These are phyloP conservation scores for Triops longicaudatus DNA, from an alignment of 1,140 invertebrate species.

Conservation along the genomic window DNA sequence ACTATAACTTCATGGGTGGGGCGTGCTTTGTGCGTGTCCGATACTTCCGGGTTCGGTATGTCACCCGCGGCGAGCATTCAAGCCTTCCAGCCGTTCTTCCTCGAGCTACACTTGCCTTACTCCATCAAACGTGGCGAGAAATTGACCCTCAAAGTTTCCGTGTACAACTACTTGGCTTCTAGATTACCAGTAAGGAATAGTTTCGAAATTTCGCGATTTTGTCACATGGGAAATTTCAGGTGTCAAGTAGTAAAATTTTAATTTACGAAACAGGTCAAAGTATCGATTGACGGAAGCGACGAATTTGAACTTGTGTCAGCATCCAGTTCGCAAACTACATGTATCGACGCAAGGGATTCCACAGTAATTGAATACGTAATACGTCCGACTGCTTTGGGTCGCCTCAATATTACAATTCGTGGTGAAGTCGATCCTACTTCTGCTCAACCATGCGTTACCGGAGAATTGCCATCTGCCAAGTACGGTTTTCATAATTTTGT, in stretches of 20 bases:
- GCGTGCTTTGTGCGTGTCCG: slow-evolving; percentile 57
- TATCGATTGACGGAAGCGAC: not conserved
- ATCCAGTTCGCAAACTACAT: slow-evolving; percentile 30
- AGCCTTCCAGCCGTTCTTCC: slow-evolving; percentile 62
- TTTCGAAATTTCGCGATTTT: not conserved
- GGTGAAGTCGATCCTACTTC: slow-evolving; percentile 45
- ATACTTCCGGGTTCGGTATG: slow-evolving; percentile 53
- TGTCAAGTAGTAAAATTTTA: not conserved
- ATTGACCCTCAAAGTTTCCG: slow-evolving; percentile 47
- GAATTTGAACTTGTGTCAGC: not conserved
- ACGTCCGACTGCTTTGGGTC: slow-evolving; percentile 44
- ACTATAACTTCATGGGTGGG: slow-evolving; percentile 66
- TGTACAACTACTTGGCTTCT: slow-evolving; percentile 22
- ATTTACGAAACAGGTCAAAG: not conserved
- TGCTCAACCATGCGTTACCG: slow-evolving; percentile 43
- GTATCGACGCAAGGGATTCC: slow-evolving; percentile 41
- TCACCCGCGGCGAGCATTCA: slow-evolving; percentile 47
- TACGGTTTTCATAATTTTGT: slow-evolving; percentile 26
- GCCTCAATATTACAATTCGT: slow-evolving; percentile 51
- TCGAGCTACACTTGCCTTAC: slow-evolving; percentile 58
- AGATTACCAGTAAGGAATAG: slow-evolving; percentile 44
- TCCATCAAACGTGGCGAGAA: slow-evolving; percentile 60
- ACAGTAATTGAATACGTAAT: slow-evolving; percentile 45
- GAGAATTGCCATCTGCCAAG: slow-evolving; percentile 42
- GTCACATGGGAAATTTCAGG: too few relatives aligned